Conservation (phyloP, 2,113 vertebrate species). For the Amblyornis subalaris region DNA sequence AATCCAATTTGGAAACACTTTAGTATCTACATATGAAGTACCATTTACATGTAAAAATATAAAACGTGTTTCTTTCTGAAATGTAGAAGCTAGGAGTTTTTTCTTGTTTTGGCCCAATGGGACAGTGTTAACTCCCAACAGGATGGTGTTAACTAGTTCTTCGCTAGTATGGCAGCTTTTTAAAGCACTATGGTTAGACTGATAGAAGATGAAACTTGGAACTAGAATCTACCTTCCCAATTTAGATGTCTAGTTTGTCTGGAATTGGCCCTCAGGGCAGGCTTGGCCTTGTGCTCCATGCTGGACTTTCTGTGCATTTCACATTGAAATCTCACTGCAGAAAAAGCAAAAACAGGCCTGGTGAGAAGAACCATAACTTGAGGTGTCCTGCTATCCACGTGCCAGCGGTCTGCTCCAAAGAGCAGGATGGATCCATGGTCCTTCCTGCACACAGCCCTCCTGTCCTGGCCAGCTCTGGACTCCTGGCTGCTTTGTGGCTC, state of each 20-base stretch:
- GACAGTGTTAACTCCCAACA: background rate
- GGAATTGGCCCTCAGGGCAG: background rate
- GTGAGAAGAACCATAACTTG: background rate
- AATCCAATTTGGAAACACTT: background rate
- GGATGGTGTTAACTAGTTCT: background rate
- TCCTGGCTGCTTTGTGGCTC: rapidly evolving
- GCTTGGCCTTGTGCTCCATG: background rate
- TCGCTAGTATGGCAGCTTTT: background rate
- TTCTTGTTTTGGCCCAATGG: background rate
- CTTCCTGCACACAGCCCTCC: background rate
- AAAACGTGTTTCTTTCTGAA: background rate
- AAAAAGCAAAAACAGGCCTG: background rate
- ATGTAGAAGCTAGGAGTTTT: background rate
- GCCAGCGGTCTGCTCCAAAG: rapidly evolving
- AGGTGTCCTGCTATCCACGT: background rate
- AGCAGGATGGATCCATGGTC: background rate
- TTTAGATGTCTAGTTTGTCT: background rate
- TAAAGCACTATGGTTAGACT: background rate
- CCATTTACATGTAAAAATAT: background rate
- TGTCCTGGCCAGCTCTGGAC: background rate
- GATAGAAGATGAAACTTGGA: background rate
- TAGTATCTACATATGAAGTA: background rate
- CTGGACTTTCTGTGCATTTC: background rate
- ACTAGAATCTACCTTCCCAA: background rate
- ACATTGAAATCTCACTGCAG: background rate